Evolutionary conservation across 2,113 vertebrate genomes (phyloP), one percentile per base, ranked within the genome.

Genomic region (Junco hyemalis): DNA sequence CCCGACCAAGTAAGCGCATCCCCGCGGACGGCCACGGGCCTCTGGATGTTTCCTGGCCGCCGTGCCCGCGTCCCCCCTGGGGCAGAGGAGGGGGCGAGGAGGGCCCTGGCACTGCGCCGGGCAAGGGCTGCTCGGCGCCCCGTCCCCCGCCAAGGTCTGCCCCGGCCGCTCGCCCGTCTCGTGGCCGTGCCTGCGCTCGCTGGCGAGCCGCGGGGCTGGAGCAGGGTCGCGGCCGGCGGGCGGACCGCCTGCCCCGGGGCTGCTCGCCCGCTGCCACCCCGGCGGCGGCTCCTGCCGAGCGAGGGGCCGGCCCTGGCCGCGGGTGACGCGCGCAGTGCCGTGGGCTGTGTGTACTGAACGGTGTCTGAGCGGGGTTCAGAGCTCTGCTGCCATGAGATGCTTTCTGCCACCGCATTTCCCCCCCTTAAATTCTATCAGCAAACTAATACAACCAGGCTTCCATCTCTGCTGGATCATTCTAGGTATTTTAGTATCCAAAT

Each of bases 271-370:
- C 40, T 35, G 40, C 14, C 19, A 2, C 71, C 53, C 42, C 54
- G 42, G 54, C 56, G 8, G 45, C 28, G 50, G 50, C 25, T 29
- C 22, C 26, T 53, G 25, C n/a, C n/a, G 4, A 8, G 25, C 9
- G 6, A 20, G 25, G 13, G 38, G n/a, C n/a, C 2, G 36, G n/a
- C n/a, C 1, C 4, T 3, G 64, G 15, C 76, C 21, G 61, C 6
- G 5, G 5, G 3, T 8, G 26, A 2, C 0, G 26, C 7, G 0
- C 13, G 14, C 11, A 0, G 36, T 19, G 66, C 54, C 4, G 1
- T 2, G 21, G 20, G 14, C 17, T 31, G 8, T 10, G 31, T 21
- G 17, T 35, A 3, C 64, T 16, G 59, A 10, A 15, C 6, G 12
- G 12, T 16, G 31, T n/a, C 54, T 22, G n/a, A 24, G n/a, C n/a